These are phyloP conservation scores for Masticophis lateralis DNA, from an alignment of 2,797 vertebrate genomes.

Conservation along the genomic window DNA sequence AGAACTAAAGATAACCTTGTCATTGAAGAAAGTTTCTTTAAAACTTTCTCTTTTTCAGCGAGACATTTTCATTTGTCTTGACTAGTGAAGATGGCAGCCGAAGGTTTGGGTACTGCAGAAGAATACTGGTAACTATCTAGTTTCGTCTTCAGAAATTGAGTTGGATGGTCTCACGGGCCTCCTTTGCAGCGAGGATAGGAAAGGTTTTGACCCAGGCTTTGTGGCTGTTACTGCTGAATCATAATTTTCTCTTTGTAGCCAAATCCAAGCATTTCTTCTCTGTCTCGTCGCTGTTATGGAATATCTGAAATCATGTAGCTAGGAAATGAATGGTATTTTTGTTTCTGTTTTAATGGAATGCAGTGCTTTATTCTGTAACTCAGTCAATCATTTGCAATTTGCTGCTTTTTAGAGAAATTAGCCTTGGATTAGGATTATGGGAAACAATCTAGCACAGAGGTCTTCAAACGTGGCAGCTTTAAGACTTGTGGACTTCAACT, in stretches of 20 bases:
- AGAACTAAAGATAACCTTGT: not conserved
- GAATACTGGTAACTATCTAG: constrained; percentile 82
- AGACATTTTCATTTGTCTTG: constrained; percentile 90
- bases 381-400: not conserved
- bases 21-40: not conserved
- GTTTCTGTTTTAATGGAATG: not conserved
- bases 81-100: constrained; percentile 89
- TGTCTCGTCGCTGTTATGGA: not conserved
- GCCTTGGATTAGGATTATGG: not conserved
- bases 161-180: not conserved
- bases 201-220: not conserved
- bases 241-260: not conserved
- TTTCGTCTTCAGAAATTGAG: not conserved
- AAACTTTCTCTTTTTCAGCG: constrained; percentile 66
- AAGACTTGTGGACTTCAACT: no score
- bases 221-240: no score
- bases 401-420: not conserved
- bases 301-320: not conserved
- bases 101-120: constrained; percentile 89
- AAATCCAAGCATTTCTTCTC: not conserved
- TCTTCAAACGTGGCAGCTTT: no score
- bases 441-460: not conserved
- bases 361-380: not conserved
- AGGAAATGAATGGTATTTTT: not conserved
- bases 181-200: not conserved